A percentile compares a stretch with the other conserved stretches of the same genome.
Evolutionary conservation across 2,113 vertebrate species (phyloP).

Genomic region (Spermophilus dauricus): DNA sequence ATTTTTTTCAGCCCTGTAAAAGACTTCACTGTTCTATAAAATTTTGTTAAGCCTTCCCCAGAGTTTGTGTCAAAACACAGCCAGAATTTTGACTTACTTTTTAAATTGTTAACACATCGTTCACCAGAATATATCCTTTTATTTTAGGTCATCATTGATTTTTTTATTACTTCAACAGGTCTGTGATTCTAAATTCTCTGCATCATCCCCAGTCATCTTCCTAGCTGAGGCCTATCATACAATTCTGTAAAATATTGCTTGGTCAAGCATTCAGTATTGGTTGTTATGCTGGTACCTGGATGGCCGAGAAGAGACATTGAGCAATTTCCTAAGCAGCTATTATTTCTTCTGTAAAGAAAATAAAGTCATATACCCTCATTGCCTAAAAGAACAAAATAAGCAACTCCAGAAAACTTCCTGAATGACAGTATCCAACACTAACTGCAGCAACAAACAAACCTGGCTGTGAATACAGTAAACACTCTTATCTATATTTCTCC

Average conservation of each 20-base stretch:
- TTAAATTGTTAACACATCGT: neutral
- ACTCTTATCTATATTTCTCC: conserved; percentile 8
- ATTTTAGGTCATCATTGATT: neutral
- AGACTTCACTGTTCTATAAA: neutral
- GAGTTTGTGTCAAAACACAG: neutral
- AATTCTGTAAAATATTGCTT: neutral
- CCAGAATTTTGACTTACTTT: neutral
- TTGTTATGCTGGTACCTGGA: neutral
- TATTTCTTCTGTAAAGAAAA: neutral
- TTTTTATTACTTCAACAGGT: neutral
- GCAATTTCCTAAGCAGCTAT: neutral
- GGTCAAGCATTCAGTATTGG: neutral
- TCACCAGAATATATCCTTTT: neutral
- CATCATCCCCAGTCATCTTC: neutral
- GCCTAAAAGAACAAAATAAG: neutral
- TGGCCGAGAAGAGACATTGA: neutral
- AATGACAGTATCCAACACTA: neutral
- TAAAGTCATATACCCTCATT: neutral
- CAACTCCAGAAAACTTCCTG: neutral
- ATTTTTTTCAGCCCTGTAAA: neutral
- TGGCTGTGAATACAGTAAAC: neutral
- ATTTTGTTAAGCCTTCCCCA: neutral
- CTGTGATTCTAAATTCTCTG: neutral
- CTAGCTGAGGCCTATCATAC: neutral
- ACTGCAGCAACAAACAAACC: conserved; percentile 11